Conservation (phyloP, 2,797 vertebrate genomes). For the Crenichthys baileyi region DNA sequence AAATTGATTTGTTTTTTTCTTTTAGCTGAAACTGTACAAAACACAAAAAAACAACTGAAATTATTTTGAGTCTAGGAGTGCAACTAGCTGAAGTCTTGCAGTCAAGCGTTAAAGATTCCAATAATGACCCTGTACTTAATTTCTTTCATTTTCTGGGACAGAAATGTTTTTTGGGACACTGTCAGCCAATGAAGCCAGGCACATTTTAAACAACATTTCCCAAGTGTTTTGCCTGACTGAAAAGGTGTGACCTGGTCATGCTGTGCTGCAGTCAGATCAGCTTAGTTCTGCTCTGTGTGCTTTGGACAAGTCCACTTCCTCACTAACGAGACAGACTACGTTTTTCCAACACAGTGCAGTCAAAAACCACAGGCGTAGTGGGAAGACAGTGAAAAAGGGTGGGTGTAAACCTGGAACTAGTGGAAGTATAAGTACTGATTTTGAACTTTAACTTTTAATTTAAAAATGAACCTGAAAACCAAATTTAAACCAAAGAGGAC, state of each 20-base stretch:
- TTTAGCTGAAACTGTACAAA: too few species aligned
- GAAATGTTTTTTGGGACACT: too few species aligned
- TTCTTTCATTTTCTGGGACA: too few species aligned
- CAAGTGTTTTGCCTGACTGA: slow-evolving; percentile 6
- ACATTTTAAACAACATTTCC: background rate
- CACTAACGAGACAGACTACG: slow-evolving; percentile 49
- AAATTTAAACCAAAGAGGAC: background rate
- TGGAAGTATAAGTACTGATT: slow-evolving; percentile 41
- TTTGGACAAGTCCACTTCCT: slow-evolving; percentile 65
- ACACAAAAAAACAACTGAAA: too few species aligned
- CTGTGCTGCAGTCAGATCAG: slow-evolving; percentile 46
- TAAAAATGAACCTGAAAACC: background rate
- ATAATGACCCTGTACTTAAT: background rate
- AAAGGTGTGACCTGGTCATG: slow-evolving; percentile 40
- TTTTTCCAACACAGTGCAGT: slow-evolving; percentile 45
- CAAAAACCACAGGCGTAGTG: slow-evolving; percentile 25
- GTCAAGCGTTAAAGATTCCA: too few species aligned
- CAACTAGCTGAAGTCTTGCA: too few species aligned
- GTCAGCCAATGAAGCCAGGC: background rate
- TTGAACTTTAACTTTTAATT: slow-evolving; percentile 24
- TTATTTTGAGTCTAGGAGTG: too few species aligned
- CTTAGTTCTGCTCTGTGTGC: slow-evolving; percentile 55
- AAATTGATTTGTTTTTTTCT: too few species aligned
- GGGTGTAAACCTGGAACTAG: slow-evolving; percentile 8
- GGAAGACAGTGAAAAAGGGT: background rate